These are phyloP conservation scores for Melanostigma gelatinosum DNA, from an alignment of 2,113 vertebrate genomes.

Conservation along the genomic window DNA sequence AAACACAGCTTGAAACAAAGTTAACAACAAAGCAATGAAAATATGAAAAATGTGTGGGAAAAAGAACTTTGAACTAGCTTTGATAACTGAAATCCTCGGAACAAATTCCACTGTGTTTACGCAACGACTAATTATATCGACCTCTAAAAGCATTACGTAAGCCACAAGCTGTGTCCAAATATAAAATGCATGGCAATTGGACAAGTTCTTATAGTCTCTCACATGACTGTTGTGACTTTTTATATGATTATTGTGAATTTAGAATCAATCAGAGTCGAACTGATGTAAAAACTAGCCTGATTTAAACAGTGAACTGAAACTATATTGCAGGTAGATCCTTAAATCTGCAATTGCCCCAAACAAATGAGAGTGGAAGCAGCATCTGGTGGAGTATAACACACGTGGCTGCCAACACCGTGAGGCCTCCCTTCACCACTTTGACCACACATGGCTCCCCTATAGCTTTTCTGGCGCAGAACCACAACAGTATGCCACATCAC, in stretches of 20 bases:
- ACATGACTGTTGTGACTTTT: slow-evolving; percentile 2
- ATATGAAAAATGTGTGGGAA: slow-evolving; percentile 28
- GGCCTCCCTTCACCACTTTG: slow-evolving; percentile 71
- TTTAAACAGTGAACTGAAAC: background rate
- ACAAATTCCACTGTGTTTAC: slow-evolving; percentile 56
- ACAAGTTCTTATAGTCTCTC: slow-evolving; percentile 11
- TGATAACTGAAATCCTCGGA: slow-evolving; percentile 44
- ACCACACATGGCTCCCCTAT: slow-evolving; percentile 69
- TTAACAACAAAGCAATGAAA: slow-evolving; percentile 51
- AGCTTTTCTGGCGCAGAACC: slow-evolving; percentile 63
- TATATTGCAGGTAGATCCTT: slow-evolving; percentile 37
- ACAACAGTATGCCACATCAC: slow-evolving; percentile 49
- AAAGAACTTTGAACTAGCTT: slow-evolving; percentile 24
- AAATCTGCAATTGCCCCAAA: slow-evolving; percentile 42
- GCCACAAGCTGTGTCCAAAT: slow-evolving; percentile 35
- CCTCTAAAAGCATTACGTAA: slow-evolving; percentile 52
- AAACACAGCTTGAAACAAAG: slow-evolving; percentile 46
- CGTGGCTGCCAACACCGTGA: slow-evolving; percentile 58
- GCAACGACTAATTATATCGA: slow-evolving; percentile 50
- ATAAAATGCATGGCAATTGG: slow-evolving; percentile 23
- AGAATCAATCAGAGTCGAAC: slow-evolving; percentile 1
- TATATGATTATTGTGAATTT: slow-evolving; percentile 2
- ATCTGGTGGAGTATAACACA: slow-evolving; percentile 51
- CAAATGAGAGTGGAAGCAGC: slow-evolving; percentile 47
- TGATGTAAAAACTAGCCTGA: background rate